These are phyloP conservation scores for Scaptomyza tumidula DNA, from an alignment of 2,888 invertebrate species.

Conservation along the genomic window DNA sequence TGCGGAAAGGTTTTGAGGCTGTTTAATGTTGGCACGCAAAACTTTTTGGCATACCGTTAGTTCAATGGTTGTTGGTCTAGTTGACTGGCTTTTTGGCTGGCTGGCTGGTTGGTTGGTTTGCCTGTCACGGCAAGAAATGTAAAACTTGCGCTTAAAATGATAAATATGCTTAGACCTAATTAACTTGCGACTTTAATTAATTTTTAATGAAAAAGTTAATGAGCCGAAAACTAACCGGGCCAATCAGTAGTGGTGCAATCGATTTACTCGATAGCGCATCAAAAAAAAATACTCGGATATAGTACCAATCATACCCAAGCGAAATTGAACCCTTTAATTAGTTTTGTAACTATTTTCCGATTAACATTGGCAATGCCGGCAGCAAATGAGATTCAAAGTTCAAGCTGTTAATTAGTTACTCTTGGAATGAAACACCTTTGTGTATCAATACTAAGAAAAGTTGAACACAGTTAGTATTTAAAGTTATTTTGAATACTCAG, in stretches of 20 bases:
- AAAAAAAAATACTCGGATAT: background rate
- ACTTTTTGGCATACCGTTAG: conserved; percentile 71
- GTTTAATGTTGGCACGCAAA: conserved; percentile 59
- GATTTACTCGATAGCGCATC: conserved; percentile 16
- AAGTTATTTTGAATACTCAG: no score
- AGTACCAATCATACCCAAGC: background rate
- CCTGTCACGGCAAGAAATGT: conserved; percentile 74
- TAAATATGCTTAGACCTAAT: conserved; percentile 81
- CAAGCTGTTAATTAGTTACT: background rate
- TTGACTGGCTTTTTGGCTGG: background rate
- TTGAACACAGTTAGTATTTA: background rate
- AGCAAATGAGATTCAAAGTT: background rate
- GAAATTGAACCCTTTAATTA: background rate
- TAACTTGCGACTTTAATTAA: conserved; percentile 80
- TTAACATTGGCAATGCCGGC: background rate
- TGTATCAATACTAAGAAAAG: background rate
- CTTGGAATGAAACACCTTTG: background rate
- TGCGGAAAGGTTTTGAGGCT: background rate
- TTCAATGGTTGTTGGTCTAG: conserved; percentile 30
- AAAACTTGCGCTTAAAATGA: conserved; percentile 79
- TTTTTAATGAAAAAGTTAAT: conserved; percentile 80
- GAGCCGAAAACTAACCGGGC: conserved; percentile 73
- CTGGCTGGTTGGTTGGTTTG: conserved; percentile 30
- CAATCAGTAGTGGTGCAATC: conserved; percentile 43
- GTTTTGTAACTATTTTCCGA: background rate